Conservation (phyloP, 2,888 invertebrate species). For the Eretmocerus hayati region DNA sequence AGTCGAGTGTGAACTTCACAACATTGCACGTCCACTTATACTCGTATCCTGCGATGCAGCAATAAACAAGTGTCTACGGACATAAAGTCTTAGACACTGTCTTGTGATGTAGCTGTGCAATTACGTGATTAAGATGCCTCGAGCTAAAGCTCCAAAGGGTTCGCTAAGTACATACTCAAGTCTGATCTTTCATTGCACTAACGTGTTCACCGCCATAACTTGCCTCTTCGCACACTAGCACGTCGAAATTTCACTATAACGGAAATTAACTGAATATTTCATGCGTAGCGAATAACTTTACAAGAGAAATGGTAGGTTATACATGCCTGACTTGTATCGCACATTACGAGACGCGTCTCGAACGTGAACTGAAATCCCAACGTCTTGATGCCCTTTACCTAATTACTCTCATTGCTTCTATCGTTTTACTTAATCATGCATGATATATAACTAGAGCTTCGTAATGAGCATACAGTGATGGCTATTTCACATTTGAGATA, state of each 20-base stretch:
- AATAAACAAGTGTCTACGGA: too few relatives aligned
- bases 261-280: constrained; percentile 43
- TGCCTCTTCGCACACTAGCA: constrained; percentile 10
- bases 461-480: too few relatives aligned
- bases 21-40: too few relatives aligned
- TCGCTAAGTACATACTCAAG: constrained; percentile 44
- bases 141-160: constrained; percentile 26
- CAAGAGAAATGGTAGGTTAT: too few relatives aligned
- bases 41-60: too few relatives aligned
- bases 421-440: constrained; percentile 15
- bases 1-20: too few relatives aligned
- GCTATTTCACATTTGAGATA: too few relatives aligned
- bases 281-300: too few relatives aligned
- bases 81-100: too few relatives aligned
- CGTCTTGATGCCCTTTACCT: constrained; percentile 2
- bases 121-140: constrained; percentile 45
- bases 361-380: not conserved
- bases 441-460: not conserved
- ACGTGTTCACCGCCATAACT: constrained; percentile 5
- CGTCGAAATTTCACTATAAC: constrained; percentile 35
- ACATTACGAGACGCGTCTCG: not conserved
- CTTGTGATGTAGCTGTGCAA: too few relatives aligned
- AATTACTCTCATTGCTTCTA: constrained; percentile 9
- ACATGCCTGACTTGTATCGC: too few relatives aligned
- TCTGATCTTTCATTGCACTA: constrained; percentile 37